Conservation (phyloP, 1,140 invertebrate species). For the Macrobrachium nipponense region DNA sequence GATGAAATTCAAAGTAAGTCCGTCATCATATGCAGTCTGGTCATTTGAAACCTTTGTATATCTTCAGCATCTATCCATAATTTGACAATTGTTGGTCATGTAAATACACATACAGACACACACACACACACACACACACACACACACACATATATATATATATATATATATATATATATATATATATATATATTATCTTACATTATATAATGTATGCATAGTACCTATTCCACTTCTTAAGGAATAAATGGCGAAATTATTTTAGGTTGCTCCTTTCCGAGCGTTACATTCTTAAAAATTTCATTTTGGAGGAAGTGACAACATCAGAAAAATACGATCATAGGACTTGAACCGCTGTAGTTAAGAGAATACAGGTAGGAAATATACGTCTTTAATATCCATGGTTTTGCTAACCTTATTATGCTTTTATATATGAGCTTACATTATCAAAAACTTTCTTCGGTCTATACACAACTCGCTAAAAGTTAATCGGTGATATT, state of each 20-base stretch:
- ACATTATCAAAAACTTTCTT: too few relatives aligned
- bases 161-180: conserved; percentile 21
- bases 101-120: conserved; percentile 11
- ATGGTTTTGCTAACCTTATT: too few relatives aligned
- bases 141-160: conserved; percentile 13
- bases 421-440: too few relatives aligned
- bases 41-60: neutral
- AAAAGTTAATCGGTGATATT: too few relatives aligned
- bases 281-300: too few relatives aligned
- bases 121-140: neutral
- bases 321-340: too few relatives aligned
- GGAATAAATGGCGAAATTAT: neutral
- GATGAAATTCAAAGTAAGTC: neutral
- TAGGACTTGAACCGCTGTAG: too few relatives aligned
- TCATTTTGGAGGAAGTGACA: too few relatives aligned
- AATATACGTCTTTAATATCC: too few relatives aligned
- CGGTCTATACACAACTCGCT: too few relatives aligned
- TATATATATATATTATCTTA: conserved; percentile 8
- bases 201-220: neutral
- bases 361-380: too few relatives aligned
- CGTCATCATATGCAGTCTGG: conserved; percentile 3
- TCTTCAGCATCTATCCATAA: neutral
- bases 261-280: neutral
- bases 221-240: neutral
- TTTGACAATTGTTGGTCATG: neutral